Conservation (phyloP, 2,113 vertebrate species). For the Tetrax tetrax region DNA sequence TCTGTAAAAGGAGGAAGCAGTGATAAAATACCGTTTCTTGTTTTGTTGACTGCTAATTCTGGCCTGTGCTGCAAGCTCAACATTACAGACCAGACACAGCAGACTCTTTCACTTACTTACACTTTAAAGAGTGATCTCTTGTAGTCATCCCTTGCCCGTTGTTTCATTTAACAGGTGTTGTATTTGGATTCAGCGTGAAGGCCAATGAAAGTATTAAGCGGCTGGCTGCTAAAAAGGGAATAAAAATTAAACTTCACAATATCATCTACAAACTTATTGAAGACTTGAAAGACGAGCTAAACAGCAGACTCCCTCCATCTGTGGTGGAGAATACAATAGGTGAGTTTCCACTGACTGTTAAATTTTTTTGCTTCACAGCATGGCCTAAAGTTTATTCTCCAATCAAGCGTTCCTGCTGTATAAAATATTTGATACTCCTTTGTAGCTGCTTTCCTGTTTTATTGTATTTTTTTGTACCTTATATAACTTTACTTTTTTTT, state of each 20-base stretch:
- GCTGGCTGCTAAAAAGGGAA: constrained; percentile 80
- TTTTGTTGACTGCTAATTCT: background rate
- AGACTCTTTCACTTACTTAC: background rate
- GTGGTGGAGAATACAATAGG: constrained; percentile 78
- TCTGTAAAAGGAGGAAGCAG: background rate
- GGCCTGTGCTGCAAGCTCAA: background rate
- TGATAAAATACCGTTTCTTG: background rate
- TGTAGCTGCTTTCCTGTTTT: background rate
- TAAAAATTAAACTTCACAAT: constrained; percentile 84
- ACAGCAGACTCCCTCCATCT: constrained; percentile 72
- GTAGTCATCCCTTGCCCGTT: background rate
- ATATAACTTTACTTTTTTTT: background rate
- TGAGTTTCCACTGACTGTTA: constrained; percentile 34
- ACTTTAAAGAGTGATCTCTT: background rate
- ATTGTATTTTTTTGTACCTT: background rate
- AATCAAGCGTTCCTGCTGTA: accelerated
- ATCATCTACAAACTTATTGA: constrained; percentile 92
- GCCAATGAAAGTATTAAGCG: constrained; percentile 78
- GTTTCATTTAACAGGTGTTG: constrained; percentile 75
- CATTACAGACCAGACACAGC: background rate
- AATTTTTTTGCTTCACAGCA: background rate
- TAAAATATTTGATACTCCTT: background rate
- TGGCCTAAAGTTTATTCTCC: background rate
- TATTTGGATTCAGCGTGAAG: constrained; percentile 91
- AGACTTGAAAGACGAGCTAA: constrained; percentile 87